Evolutionary conservation across 2,113 vertebrate species (phyloP).

Genomic region (Picathartes gymnocephalus): DNA sequence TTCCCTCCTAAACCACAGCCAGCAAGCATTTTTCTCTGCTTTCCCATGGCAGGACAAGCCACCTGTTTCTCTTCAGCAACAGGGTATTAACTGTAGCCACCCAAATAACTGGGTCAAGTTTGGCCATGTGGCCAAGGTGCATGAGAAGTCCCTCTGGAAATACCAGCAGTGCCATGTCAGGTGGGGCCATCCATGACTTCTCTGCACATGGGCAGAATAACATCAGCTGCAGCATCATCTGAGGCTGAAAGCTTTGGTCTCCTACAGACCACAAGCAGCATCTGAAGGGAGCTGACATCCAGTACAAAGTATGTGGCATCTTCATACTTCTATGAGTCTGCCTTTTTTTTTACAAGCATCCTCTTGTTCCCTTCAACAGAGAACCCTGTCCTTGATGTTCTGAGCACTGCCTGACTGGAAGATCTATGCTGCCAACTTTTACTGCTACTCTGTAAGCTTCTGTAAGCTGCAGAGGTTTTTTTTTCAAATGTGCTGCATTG

Average conservation of each 20-base stretch:
- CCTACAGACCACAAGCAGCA: neutral
- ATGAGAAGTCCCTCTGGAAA: neutral
- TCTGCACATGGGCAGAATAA: neutral
- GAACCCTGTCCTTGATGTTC: neutral
- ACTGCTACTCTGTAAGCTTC: neutral
- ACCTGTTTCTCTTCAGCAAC: neutral
- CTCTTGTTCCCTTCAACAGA: neutral
- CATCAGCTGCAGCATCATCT: neutral
- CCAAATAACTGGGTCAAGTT: neutral
- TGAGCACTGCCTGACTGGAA: neutral
- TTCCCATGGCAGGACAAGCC: neutral
- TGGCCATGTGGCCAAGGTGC: neutral
- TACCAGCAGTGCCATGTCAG: neutral
- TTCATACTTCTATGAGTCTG: neutral
- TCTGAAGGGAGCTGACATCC: neutral
- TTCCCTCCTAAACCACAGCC: neutral
- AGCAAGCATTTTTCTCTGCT: neutral
- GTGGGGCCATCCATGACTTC: fast-evolving
- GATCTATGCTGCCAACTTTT: neutral
- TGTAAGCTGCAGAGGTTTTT: neutral
- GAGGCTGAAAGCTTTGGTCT: neutral
- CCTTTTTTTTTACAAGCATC: neutral
- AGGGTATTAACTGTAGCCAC: neutral
- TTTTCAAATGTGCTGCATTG: neutral
- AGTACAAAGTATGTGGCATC: neutral